phyloP scores from a whole-genome alignment of 2,113 vertebrate genomes.

The Coracopsis vasa region DNA sequence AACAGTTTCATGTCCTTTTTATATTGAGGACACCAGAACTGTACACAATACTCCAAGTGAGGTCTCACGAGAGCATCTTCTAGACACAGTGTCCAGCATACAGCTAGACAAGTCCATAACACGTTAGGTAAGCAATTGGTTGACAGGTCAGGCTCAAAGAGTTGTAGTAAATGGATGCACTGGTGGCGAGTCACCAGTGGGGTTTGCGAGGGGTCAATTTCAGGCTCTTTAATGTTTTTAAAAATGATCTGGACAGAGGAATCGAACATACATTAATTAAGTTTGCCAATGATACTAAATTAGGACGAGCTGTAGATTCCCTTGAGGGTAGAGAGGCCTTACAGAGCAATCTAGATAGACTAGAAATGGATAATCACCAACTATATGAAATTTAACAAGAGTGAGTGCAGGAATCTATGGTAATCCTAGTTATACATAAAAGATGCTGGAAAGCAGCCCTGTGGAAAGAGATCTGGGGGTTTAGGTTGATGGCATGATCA shows the following conservation, averaged over 20 bases:
- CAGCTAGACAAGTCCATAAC: neutral
- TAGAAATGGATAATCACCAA: neutral
- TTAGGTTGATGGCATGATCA: too few relatives aligned
- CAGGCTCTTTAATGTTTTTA: neutral
- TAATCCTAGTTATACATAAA: neutral
- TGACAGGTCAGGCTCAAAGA: neutral
- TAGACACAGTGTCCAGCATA: neutral
- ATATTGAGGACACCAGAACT: too few relatives aligned
- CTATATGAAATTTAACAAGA: neutral
- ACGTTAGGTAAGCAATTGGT: rapidly evolving
- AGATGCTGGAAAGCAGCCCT: too few relatives aligned
- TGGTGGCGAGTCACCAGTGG: neutral
- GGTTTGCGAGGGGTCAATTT: neutral
- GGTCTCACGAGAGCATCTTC: neutral
- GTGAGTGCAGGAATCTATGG: neutral
- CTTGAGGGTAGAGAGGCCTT: rapidly evolving
- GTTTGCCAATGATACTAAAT: neutral
- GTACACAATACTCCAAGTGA: too few relatives aligned
- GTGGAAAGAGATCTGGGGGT: too few relatives aligned
- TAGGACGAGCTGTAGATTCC: neutral
- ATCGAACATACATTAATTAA: neutral
- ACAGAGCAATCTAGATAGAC: neutral
- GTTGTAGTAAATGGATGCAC: neutral
- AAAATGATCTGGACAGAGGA: neutral
- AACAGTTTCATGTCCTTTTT: too few relatives aligned